These are phyloP conservation scores for Caretta caretta DNA, from an alignment of 2,113 vertebrate species.

Conservation along the genomic window DNA sequence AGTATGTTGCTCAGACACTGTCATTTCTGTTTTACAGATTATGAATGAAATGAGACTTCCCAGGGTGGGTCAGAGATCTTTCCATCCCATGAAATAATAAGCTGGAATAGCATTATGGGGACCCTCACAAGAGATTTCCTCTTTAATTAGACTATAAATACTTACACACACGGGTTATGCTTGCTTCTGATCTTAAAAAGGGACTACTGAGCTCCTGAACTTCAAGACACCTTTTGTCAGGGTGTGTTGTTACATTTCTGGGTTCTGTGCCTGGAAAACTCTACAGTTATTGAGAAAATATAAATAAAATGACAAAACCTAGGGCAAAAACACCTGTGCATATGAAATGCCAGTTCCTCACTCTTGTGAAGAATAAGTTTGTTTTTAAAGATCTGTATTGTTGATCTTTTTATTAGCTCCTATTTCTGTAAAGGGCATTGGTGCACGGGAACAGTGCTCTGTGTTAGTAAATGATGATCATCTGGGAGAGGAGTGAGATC, in stretches of 20 bases:
- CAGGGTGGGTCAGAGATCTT: not conserved
- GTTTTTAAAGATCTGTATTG: fast-evolving
- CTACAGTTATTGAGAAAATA: fast-evolving
- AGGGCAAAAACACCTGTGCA: fast-evolving
- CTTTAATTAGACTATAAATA: not conserved
- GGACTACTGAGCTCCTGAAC: not conserved
- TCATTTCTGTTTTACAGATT: not conserved
- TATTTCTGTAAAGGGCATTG: fast-evolving
- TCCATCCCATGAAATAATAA: not conserved
- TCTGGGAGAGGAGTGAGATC: not conserved
- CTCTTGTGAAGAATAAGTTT: not conserved
- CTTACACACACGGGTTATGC: fast-evolving
- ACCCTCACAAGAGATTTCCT: not conserved
- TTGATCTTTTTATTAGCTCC: no score
- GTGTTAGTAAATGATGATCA: not conserved
- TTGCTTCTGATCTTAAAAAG: not conserved
- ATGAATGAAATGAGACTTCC: not conserved
- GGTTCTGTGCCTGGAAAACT: not conserved
- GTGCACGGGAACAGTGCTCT: fast-evolving
- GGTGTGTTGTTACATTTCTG: fast-evolving
- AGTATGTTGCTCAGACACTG: conserved; percentile 16
- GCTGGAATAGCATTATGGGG: not conserved
- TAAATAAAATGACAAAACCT: fast-evolving
- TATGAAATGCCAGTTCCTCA: fast-evolving
- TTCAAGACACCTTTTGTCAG: not conserved